Evolutionary conservation across 1,140 invertebrate genomes (phyloP), one percentile per base, ranked within the genome.

Genomic region (Tetraneura akinire): DNA sequence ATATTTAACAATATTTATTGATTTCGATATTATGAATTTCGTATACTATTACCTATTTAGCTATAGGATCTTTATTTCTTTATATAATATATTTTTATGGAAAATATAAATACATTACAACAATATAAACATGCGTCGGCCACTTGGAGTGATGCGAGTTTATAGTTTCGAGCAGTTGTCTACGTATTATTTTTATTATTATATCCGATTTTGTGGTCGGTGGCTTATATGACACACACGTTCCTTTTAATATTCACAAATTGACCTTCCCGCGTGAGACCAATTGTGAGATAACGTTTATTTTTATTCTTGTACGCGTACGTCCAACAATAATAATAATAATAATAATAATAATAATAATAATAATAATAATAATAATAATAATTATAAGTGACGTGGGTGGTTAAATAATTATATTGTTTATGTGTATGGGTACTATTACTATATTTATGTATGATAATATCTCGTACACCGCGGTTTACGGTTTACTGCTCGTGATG

Each of bases 251-350:
- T 78, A 62, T 47, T 57, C 55, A 45, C 23, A 45, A 45, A 62
- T 78, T 78, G 55, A 76, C 74, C 74, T 62, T 78, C 55, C 21
- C 53, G 74, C 74, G 37, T 18, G 55, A 62, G 74, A 78, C 74
- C 74, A 78, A 78, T 42, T 60, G 74, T 78, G 74, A 78, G 74
- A 78, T 78, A 78, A 78, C 74, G 37, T 78, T 78, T 78, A 78
- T 78, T 78, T 78, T 62, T 78, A 62, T 45, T 55, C 16, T n/a
- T 42, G 55, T n/a, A 13, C 55, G 62, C 55, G 37, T 37, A 47
- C 29, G 8, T 78, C 21, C 21, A 78, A 78, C 23, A 62, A 57
- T 74, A 74, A 47, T 42, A 60, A 26, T n/a, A n/a, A n/a, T n/a
- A n/a, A n/a, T n/a, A n/a, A n/a, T n/a, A n/a, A n/a, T n/a, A n/a